phyloP scores from a whole-genome alignment of 2,888 invertebrate genomes.

The Ptychoptera albimana region DNA sequence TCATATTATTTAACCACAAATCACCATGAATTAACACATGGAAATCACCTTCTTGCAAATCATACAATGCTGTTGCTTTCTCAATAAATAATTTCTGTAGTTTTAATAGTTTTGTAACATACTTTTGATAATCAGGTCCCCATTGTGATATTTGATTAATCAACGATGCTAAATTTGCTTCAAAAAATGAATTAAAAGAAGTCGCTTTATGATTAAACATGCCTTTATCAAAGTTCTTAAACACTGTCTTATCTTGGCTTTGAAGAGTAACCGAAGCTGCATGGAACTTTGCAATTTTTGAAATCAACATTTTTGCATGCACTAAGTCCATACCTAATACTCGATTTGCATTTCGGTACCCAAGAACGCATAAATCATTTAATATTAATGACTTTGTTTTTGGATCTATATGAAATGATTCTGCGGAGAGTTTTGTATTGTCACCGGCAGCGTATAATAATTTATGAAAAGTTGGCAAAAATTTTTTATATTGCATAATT shows the following conservation, averaged over 20 bases:
- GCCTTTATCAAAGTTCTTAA: conserved; percentile 3
- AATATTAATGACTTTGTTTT: conserved; percentile 22
- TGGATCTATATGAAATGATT: conserved; percentile 22
- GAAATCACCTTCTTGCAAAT: background rate
- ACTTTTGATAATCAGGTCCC: background rate
- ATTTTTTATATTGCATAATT: conserved; percentile 23
- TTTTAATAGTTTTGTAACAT: conserved; percentile 2
- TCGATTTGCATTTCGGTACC: conserved; percentile 22
- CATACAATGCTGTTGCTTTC: conserved; percentile 1
- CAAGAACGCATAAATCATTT: conserved; percentile 22
- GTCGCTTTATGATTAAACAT: conserved; percentile 12
- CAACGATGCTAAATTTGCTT: background rate
- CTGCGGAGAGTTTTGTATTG: conserved; percentile 24
- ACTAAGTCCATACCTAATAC: conserved; percentile 26
- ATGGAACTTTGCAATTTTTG: conserved; percentile 34
- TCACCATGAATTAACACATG: conserved; percentile 31
- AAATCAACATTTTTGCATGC: conserved; percentile 26
- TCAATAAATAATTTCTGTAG: conserved; percentile 1
- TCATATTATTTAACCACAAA: conserved; percentile 28
- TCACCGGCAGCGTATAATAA: conserved; percentile 17
- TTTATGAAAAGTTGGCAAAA: conserved; percentile 22
- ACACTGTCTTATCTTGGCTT: conserved; percentile 17
- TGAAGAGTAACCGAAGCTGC: conserved; percentile 33
- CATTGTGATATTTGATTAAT: conserved; percentile 1
- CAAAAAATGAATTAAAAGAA: conserved; percentile 1